Base-by-base conservation (phyloP, 53 echinoderm and acorn worm species). In the Stichopus horrens region DNA sequence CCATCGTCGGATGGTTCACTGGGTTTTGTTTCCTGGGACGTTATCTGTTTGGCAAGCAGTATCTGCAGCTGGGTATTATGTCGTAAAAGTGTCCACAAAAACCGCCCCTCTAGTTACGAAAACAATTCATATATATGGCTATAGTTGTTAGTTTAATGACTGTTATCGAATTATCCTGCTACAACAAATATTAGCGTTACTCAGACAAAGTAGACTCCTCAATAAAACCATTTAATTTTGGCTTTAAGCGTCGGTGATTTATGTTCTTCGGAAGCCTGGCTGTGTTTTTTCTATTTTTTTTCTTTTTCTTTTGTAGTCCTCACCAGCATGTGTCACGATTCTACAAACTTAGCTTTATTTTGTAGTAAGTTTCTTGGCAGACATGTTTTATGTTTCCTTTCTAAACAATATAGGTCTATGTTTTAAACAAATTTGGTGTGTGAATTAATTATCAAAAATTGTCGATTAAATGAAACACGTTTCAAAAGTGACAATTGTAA, bases 101-200 rank as follows among this genome's bases (percentile, higher is more conserved):
- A 58, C 81, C 81, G 58, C 81, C 81, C 58, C 58, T 81, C 21
- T 81, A 57, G 9, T 71, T 55, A 20, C 52, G 21, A 21, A 81
- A 80, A 81, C 81, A 81, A 58, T 81, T 53, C 56, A 81, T n/a
- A 18, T 18, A 18, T 71, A 71, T 18, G 6, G 19, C n/a, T 16
- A 75, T 8, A 18, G 55, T 7, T 81, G 58, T 81, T 81, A 53
- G 18, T 81, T 56, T 56, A 81, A 81, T 56, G 81, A 21, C 81
- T 58, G 9, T 81, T 14, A 18, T 81, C 58, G 14, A 81, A 56
- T 81, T 81, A 56, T 21, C 22, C 58, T 56, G 22, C 81, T 21
- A 56, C 81, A 58, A 58, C 81, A 81, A 81, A 81, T 81, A 81
- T 81, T 81, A 81, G 81, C 58, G 57, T 21, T 58, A 57, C 58